phyloP scores from a whole-genome alignment of 1,140 invertebrate species.

The Protaetia brevitarsis region DNA sequence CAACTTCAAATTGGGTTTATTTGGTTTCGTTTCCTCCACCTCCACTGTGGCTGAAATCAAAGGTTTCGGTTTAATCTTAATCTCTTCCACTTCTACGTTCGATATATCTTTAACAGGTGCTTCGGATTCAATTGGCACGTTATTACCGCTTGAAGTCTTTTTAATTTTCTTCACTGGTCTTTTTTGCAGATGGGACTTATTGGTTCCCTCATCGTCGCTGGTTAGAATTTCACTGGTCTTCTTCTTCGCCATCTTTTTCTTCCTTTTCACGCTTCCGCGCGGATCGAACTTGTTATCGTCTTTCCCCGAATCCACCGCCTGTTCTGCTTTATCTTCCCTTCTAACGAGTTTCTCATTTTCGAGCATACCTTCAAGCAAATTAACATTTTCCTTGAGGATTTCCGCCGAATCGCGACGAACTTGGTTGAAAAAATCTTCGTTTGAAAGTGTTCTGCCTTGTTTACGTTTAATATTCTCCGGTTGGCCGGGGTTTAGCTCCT shows the following conservation, averaged over 20 bases:
- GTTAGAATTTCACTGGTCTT: slow-evolving; percentile 31
- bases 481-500: slow-evolving; percentile 54
- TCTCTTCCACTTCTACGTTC: slow-evolving; percentile 44
- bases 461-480: slow-evolving; percentile 40
- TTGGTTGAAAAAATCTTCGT: slow-evolving; percentile 42
- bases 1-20: slow-evolving; percentile 51
- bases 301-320: background rate
- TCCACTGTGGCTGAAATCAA: slow-evolving; percentile 55
- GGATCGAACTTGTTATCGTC: slow-evolving; percentile 29
- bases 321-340: background rate
- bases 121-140: slow-evolving; percentile 22
- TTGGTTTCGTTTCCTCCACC: slow-evolving; percentile 47
- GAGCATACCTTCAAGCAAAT: slow-evolving; percentile 53
- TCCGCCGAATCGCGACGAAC: slow-evolving; percentile 53
- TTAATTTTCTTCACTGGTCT: slow-evolving; percentile 38
- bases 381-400: slow-evolving; percentile 53
- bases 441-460: slow-evolving; percentile 42
- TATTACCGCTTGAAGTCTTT: slow-evolving; percentile 30
- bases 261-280: slow-evolving; percentile 35
- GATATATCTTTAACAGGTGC: slow-evolving; percentile 37
- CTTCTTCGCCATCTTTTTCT: slow-evolving; percentile 40
- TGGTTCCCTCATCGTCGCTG: slow-evolving; percentile 9
- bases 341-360: slow-evolving; percentile 48
- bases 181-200: slow-evolving; percentile 39
- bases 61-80: slow-evolving; percentile 50